Conservation (phyloP, 2,797 vertebrate species). For the Sylvilagus floridanus region DNA sequence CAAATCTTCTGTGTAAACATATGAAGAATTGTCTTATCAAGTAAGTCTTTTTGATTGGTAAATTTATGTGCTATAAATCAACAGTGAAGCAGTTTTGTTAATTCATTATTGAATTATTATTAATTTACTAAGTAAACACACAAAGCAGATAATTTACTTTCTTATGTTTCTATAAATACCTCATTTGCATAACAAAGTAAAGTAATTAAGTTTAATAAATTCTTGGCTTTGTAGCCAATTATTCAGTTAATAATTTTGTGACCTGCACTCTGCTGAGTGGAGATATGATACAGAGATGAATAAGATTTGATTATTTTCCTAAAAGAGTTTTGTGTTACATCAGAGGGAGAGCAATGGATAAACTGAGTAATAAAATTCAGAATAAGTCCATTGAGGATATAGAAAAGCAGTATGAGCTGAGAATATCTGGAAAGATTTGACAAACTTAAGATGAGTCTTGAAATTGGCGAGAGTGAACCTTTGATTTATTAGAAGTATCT, state of each 20-base stretch:
- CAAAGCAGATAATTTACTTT: not conserved
- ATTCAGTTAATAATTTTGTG: not conserved
- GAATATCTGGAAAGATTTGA: not conserved
- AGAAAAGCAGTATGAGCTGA: not conserved
- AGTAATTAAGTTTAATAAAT: not conserved
- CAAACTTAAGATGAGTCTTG: not conserved
- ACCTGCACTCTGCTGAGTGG: not conserved
- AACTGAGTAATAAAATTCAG: not conserved
- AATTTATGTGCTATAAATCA: not conserved
- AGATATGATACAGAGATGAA: not conserved
- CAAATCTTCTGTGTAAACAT: not conserved
- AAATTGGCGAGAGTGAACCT: not conserved
- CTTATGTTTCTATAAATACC: not conserved
- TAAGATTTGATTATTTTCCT: not conserved
- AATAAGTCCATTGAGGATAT: not conserved
- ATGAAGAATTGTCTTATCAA: not conserved
- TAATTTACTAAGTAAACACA: not conserved
- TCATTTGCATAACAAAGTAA: not conserved
- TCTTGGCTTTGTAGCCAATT: not conserved
- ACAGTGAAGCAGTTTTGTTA: conserved; percentile 6
- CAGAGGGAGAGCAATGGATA: not conserved
- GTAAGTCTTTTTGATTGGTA: not conserved
- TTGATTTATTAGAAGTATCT: not conserved
- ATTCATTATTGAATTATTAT: not conserved
- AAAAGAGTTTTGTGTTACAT: not conserved